Evolutionary conservation across 2,888 invertebrate genomes (phyloP).

Genomic region (Galerucella calmariensis): DNA sequence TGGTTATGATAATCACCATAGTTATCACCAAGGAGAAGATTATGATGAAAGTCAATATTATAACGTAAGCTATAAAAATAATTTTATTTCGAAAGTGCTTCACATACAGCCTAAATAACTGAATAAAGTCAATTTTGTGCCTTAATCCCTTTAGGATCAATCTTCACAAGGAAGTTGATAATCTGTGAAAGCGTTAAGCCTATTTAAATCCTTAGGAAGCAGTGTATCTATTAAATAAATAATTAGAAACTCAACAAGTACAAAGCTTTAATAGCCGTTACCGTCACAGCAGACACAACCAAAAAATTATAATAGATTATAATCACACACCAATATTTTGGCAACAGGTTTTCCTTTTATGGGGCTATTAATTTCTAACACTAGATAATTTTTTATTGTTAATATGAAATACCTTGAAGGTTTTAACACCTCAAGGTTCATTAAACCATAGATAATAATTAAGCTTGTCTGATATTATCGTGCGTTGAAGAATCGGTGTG

Average conservation of each 20-base stretch:
- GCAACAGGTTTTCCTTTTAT: too few relatives aligned
- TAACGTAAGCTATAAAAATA: slow-evolving; percentile 39
- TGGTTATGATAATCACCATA: slow-evolving; percentile 18
- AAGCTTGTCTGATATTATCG: slow-evolving; percentile 8
- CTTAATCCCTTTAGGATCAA: too few relatives aligned
- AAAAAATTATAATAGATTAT: too few relatives aligned
- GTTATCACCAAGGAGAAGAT: slow-evolving; percentile 21
- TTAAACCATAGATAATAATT: slow-evolving; percentile 19
- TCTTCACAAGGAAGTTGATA: too few relatives aligned
- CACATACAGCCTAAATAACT: too few relatives aligned
- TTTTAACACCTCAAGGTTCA: slow-evolving; percentile 26
- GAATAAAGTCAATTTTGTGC: too few relatives aligned
- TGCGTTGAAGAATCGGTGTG: background rate
- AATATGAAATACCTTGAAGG: slow-evolving; percentile 9
- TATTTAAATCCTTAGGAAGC: too few relatives aligned
- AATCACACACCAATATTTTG: too few relatives aligned
- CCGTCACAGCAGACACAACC: background rate
- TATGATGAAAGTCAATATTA: slow-evolving; percentile 40
- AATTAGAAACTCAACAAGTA: background rate
- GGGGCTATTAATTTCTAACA: background rate
- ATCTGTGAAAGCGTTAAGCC: too few relatives aligned
- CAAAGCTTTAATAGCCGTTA: too few relatives aligned
- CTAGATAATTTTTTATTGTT: background rate
- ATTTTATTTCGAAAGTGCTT: too few relatives aligned
- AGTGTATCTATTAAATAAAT: too few relatives aligned